Evolutionary conservation across 2,888 invertebrate genomes (phyloP).

Genomic region (Perithous albicinctus): DNA sequence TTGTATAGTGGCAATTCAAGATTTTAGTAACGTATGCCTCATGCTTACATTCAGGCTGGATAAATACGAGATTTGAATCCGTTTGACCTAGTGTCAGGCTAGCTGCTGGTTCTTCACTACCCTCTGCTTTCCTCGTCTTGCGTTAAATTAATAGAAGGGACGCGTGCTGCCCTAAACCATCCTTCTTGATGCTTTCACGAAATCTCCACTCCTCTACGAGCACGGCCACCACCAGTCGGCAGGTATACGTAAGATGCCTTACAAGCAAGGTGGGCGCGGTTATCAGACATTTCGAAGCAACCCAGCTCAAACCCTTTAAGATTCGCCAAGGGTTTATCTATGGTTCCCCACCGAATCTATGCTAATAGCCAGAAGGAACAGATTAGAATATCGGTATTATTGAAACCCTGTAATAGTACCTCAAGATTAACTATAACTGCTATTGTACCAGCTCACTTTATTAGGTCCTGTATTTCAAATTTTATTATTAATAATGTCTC

Average conservation of each 20-base stretch:
- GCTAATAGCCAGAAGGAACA: slow-evolving; percentile 74
- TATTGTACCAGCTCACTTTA: too few relatives aligned
- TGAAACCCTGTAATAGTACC: slow-evolving; percentile 62
- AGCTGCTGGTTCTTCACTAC: slow-evolving; percentile 71
- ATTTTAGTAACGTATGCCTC: background rate
- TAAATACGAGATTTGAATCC: slow-evolving; percentile 70
- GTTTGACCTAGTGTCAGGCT: slow-evolving; percentile 76
- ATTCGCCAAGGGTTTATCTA: slow-evolving; percentile 77
- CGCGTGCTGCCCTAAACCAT: slow-evolving; percentile 79
- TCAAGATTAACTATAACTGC: too few relatives aligned
- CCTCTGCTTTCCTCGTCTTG: slow-evolving; percentile 74
- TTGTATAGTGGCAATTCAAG: background rate
- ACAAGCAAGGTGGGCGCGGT: slow-evolving; percentile 75
- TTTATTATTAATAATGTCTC: too few relatives aligned
- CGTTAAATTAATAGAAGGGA: slow-evolving; percentile 84
- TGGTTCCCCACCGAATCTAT: slow-evolving; percentile 77
- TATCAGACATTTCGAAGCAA: slow-evolving; percentile 76
- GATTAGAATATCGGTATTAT: slow-evolving; percentile 76
- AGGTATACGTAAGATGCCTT: slow-evolving; percentile 78
- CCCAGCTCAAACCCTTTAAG: slow-evolving; percentile 75
- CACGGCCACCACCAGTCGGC: slow-evolving; percentile 42
- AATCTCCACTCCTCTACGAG: slow-evolving; percentile 6
- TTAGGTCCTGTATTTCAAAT: too few relatives aligned
- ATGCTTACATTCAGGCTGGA: slow-evolving; percentile 8
- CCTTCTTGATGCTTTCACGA: slow-evolving; percentile 68